Evolutionary conservation across 2,888 invertebrate genomes (phyloP), one percentile per base, ranked within the genome.

Genomic region (Rhagonycha lutea): DNA sequence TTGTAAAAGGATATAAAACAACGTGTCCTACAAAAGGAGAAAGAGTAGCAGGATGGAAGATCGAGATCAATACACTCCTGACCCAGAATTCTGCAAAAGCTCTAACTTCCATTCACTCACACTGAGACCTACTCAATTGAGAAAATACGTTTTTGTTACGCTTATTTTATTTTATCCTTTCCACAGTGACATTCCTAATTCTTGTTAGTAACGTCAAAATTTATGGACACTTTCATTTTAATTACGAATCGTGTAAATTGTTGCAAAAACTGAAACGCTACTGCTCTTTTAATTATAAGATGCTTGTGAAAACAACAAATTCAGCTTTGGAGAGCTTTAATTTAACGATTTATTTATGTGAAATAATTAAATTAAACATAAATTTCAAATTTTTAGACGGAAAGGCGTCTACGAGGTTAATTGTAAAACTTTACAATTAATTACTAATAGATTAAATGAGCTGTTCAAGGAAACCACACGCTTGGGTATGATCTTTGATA

Each of bases 1-100:
- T 69, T 69, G 69, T 69, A 69, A 69, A 18, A 32, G 47, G 23
- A 69, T 47, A 69, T 47, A 60, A 23, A 69, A 23, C 71, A 63
- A 68, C 69, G 62, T 69, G 72, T 67, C 72, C 68, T 70, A 73
- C 70, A 76, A 77, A 74, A 79, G 74, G 73, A 76, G 80, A 72
- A 69, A 68, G 70, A 70, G 68, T 23, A 69, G 32, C 61, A 23
- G 81, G 80, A 81, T 82, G 80, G 80, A 80, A 80, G 82, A 80
- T 79, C 78, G 81, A 79, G 84, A 84, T 84, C 84, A 84, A 84
- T 84, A 84, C 84, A 84, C 83, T 83, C 82, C 83, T 84, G 84
- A 84, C 84, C 84, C 82, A 84, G 83, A 83, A 83, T 83, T 83
- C 81, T 80, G 81, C 78, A 78, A 80, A 79, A 75, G 74, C 75